Evolutionary conservation across 2,797 vertebrate species (phyloP).

Genomic region (Sebastes dallii): DNA sequence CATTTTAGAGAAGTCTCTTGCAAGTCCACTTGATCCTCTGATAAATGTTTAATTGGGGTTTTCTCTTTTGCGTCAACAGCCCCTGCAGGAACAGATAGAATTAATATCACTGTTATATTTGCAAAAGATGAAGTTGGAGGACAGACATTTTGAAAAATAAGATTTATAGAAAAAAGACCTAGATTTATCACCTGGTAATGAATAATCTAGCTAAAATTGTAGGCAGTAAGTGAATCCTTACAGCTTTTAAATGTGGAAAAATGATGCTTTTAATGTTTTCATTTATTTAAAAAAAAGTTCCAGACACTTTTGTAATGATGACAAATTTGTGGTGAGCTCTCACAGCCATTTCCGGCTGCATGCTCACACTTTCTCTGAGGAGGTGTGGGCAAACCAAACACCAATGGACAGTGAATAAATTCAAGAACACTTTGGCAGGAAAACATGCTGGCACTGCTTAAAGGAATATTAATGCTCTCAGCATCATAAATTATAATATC

Average conservation of each 20-base stretch:
- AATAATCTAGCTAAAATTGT: neutral
- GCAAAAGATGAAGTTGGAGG: neutral
- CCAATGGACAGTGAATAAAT: neutral
- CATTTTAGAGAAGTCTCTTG: conserved; percentile 8
- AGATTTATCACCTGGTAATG: neutral
- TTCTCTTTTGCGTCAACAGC: neutral
- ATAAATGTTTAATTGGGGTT: conserved; percentile 16
- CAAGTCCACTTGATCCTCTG: neutral
- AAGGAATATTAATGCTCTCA: conserved; percentile 6
- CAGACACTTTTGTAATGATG: neutral
- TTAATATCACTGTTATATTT: neutral
- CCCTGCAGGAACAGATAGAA: neutral
- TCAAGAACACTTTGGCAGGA: neutral
- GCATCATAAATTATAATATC: neutral
- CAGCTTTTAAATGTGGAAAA: neutral
- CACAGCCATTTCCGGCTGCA: neutral
- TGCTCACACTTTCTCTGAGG: neutral
- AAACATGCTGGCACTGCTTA: neutral
- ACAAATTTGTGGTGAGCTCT: neutral
- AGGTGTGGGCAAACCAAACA: neutral
- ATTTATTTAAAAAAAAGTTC: neutral
- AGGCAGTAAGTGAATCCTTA: neutral
- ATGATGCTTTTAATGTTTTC: neutral
- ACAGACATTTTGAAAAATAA: neutral
- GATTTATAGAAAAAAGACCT: neutral